phyloP scores from a whole-genome alignment of 2,888 invertebrate species.

The Calliphora vomitoria region DNA sequence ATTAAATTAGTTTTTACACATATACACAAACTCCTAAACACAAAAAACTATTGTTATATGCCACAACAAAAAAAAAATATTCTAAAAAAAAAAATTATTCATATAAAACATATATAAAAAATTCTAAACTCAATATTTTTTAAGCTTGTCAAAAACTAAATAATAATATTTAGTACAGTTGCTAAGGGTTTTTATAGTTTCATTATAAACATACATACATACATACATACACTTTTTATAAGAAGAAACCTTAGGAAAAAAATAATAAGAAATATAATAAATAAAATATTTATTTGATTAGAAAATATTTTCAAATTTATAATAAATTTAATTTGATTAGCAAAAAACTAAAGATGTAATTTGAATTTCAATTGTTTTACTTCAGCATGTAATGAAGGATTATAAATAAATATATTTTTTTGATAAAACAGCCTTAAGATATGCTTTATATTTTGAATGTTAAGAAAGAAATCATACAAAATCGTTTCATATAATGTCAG shows the following conservation, averaged over 20 bases:
- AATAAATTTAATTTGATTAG: constrained; percentile 47
- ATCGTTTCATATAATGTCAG: no score
- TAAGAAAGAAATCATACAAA: no score
- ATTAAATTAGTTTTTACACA: constrained; percentile 70
- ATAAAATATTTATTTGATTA: constrained; percentile 46
- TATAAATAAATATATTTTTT: neutral
- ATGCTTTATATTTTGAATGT: neutral
- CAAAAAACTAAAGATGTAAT: constrained; percentile 4
- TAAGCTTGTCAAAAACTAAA: constrained; percentile 67
- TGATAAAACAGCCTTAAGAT: constrained; percentile 4
- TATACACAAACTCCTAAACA: constrained; percentile 33
- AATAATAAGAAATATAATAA: constrained; percentile 6
- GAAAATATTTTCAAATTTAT: constrained; percentile 46
- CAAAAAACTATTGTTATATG: constrained; percentile 52
- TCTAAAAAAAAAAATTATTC: neutral
- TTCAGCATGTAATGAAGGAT: neutral
- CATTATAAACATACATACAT: constrained; percentile 15
- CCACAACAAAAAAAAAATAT: constrained; percentile 14
- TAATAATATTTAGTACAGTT: constrained; percentile 70
- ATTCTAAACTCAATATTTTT: constrained; percentile 65
- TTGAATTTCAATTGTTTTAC: constrained; percentile 2
- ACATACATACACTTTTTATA: neutral
- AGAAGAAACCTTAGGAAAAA: neutral
- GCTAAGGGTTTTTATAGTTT: constrained; percentile 69
- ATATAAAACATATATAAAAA: constrained; percentile 5